phyloP scores from a whole-genome alignment of 1,140 invertebrate genomes.

The Maconellicoccus hirsutus region DNA sequence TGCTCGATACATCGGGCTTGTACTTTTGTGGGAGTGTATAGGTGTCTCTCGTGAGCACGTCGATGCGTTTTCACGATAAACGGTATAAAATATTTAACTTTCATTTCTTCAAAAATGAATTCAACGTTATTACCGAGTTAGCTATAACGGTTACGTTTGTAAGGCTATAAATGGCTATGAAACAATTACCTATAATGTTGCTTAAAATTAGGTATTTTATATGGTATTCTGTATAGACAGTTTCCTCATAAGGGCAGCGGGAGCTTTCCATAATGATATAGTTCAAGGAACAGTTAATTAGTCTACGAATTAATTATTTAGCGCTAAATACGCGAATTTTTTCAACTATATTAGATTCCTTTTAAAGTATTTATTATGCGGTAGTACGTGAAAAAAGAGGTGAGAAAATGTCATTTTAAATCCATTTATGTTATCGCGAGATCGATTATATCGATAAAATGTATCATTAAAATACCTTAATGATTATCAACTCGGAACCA shows the following conservation, averaged over 20 bases:
- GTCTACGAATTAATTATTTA: not conserved
- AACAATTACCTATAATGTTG: not conserved
- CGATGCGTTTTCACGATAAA: not conserved
- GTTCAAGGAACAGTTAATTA: slow-evolving; percentile 9
- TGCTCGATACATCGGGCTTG: not conserved
- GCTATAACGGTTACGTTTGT: not conserved
- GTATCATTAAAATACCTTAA: too few relatives aligned
- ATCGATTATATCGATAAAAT: too few relatives aligned
- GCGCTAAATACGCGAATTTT: not conserved
- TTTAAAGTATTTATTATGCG: not conserved
- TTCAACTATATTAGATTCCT: not conserved
- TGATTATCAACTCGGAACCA: too few relatives aligned
- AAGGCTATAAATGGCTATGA: slow-evolving; percentile 3
- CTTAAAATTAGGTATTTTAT: not conserved
- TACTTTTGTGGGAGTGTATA: not conserved
- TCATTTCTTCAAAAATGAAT: not conserved
- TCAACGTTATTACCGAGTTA: not conserved
- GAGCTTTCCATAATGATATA: slow-evolving; percentile 1
- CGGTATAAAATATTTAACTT: not conserved
- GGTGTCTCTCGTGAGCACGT: not conserved
- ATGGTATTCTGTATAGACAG: not conserved
- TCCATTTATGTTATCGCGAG: too few relatives aligned
- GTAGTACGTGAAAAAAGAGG: too few relatives aligned
- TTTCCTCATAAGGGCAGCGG: not conserved
- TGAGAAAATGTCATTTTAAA: too few relatives aligned